Evolutionary conservation across 2,888 invertebrate species (phyloP), one percentile per base, ranked within the genome.

Genomic region (Agrochola lychnidis): DNA sequence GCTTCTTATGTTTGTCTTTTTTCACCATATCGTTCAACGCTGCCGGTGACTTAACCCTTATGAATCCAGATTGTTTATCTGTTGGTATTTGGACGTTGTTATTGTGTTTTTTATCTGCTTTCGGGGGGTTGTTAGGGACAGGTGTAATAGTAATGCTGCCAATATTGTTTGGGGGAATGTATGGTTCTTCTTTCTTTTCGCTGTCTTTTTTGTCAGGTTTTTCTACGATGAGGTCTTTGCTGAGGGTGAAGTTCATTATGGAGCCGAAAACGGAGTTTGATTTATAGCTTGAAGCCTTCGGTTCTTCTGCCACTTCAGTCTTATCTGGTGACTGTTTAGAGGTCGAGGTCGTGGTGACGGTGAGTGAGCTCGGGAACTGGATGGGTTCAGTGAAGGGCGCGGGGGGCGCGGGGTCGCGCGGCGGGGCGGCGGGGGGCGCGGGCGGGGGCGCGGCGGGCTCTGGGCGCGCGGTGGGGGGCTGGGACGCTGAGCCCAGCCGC

Each of bases 121-220:
- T 93, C 22, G 71, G 67, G 30, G 84, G 82, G 77, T 92, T 81
- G 36, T 82, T 92, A 2, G 90, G 88, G 5, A 97, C 96, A 0
- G 97, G 94, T 0, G 97, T 96, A 70, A 97, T 97, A 0, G 97
- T 97, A 79, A 97, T 95, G 81, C 96, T 95, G 88, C 96, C 96
- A 59, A 96, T 95, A 78, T 91, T 96, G 81, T 95, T 96, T 0
- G 94, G 93, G 19, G 95, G 95, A 88, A 95, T 91, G 89, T 95
- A 95, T 40, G 92, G 72, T 16, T 96, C 96, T 73, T 94, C 94
- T 89, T 94, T 94, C 63, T 88, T 91, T 16, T 91, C 90, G 0
- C 81, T 84, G 63, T 94, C 93, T 84, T 90, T 92, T 25, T 92
- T 92, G 0, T 94, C 94, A 0, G 91, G 85, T 82, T 93, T 94